These are phyloP conservation scores for Augochlora pura DNA, from an alignment of 1,140 invertebrate genomes.

Conservation along the genomic window DNA sequence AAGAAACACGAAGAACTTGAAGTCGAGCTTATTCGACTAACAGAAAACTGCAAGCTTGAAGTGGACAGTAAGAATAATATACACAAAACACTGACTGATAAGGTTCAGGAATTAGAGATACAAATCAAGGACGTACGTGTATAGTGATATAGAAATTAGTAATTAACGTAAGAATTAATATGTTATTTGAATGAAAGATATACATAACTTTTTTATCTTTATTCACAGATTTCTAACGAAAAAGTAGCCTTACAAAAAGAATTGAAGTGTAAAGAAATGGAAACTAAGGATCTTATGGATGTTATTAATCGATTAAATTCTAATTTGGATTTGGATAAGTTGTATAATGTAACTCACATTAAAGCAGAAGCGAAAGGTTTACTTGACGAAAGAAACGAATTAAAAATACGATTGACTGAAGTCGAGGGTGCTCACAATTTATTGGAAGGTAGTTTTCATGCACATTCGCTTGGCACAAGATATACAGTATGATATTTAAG, in stretches of 20 bases:
- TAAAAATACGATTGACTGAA: slow-evolving; percentile 75
- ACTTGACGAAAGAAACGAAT: slow-evolving; percentile 75
- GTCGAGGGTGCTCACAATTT: slow-evolving; percentile 76
- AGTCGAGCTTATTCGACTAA: slow-evolving; percentile 64
- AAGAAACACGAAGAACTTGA: slow-evolving; percentile 71
- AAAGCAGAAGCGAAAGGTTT: slow-evolving; percentile 73
- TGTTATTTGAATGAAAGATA: background rate
- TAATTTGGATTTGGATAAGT: slow-evolving; percentile 75
- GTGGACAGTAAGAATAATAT: slow-evolving; percentile 68
- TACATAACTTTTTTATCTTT: slow-evolving; percentile 16
- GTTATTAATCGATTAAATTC: slow-evolving; percentile 70
- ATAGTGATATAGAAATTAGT: slow-evolving; percentile 6
- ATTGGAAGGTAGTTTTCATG: slow-evolving; percentile 71
- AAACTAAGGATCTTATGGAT: slow-evolving; percentile 71
- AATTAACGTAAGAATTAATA: background rate
- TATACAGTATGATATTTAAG: too few species aligned
- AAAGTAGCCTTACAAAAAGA: slow-evolving; percentile 66
- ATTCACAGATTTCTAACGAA: slow-evolving; percentile 68
- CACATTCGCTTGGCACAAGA: background rate
- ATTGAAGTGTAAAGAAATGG: slow-evolving; percentile 72
- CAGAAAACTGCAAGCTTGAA: slow-evolving; percentile 71
- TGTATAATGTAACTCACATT: slow-evolving; percentile 73
- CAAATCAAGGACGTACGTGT: slow-evolving; percentile 73
- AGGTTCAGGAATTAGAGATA: slow-evolving; percentile 72
- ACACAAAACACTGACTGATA: slow-evolving; percentile 69